Evolutionary conservation across 2,113 vertebrate species (phyloP).

Genomic region (Eulemur rufifrons): DNA sequence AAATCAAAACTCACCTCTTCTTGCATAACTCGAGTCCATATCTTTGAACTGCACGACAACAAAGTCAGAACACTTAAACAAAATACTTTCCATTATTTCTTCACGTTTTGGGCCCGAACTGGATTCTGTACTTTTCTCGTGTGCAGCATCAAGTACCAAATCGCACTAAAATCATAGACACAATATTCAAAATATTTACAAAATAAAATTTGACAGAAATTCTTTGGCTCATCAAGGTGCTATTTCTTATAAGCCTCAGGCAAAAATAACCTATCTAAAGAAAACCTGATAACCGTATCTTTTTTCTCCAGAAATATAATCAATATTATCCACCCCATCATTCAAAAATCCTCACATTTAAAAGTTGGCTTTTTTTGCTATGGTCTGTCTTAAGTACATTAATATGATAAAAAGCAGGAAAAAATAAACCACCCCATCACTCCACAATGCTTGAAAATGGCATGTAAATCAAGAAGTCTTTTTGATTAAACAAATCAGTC

Average conservation of each 20-base stretch:
- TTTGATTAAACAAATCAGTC: neutral
- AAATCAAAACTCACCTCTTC: slow-evolving; percentile 90
- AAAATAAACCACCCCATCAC: neutral
- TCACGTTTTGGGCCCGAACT: slow-evolving; percentile 92
- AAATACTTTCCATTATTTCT: slow-evolving; percentile 97
- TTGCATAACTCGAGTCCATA: slow-evolving; percentile 96
- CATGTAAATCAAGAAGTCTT: neutral
- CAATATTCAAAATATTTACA: slow-evolving; percentile 21
- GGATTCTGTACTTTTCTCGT: slow-evolving; percentile 93
- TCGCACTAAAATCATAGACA: slow-evolving; percentile 89
- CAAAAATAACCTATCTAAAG: slow-evolving; percentile 19
- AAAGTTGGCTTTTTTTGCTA: neutral
- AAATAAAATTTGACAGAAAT: slow-evolving; percentile 7
- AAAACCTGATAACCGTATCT: neutral
- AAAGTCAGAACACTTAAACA: slow-evolving; percentile 98
- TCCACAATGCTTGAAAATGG: neutral
- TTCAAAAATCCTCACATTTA: slow-evolving; percentile 2
- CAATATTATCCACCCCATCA: neutral
- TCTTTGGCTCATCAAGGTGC: neutral
- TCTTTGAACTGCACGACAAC: slow-evolving; percentile 98
- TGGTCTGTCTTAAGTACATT: neutral
- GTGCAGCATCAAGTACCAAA: slow-evolving; percentile 97
- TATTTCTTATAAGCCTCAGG: neutral
- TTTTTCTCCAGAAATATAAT: neutral
- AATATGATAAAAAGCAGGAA: neutral